Percentiles rank a stretch among this genome's conserved stretches.
Conservation (phyloP, 2,113 vertebrate genomes). For the Scopus umbretta region DNA sequence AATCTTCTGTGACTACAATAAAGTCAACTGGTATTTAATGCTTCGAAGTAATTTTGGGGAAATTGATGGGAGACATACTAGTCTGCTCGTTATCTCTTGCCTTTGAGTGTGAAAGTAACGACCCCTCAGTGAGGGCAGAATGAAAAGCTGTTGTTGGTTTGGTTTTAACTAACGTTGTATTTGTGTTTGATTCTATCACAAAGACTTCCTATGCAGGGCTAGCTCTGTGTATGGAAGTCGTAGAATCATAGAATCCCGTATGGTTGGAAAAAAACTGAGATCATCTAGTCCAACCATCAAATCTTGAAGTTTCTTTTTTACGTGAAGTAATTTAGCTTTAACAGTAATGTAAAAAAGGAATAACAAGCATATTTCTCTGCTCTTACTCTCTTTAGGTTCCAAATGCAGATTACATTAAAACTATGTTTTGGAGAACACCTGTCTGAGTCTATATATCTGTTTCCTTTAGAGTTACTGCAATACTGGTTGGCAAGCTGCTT, state of each 20-base stretch:
- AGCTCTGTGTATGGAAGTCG: not conserved
- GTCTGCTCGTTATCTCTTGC: not conserved
- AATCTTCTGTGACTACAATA: not conserved
- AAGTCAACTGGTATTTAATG: not conserved
- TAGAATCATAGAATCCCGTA: too few relatives aligned
- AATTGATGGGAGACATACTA: not conserved
- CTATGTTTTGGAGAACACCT: slow-evolving; percentile 47
- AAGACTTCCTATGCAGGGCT: slow-evolving; percentile 28
- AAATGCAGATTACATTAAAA: slow-evolving; percentile 52
- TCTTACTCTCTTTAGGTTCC: slow-evolving; percentile 9
- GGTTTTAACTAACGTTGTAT: not conserved
- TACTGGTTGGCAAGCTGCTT: not conserved
- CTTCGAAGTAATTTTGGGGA: not conserved
- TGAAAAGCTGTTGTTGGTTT: not conserved
- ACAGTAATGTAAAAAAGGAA: slow-evolving; percentile 31
- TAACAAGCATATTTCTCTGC: slow-evolving; percentile 20
- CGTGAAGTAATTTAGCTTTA: slow-evolving; percentile 35
- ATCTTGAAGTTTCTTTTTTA: slow-evolving; percentile 31
- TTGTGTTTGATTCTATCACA: not conserved
- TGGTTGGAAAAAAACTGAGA: too few relatives aligned
- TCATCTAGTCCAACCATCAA: too few relatives aligned
- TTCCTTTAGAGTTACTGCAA: not conserved
- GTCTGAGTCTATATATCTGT: slow-evolving; percentile 6
- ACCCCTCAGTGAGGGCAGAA: not conserved
- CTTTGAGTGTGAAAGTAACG: not conserved